A percentile compares a stretch with the other conserved stretches of the same genome.
Evolutionary conservation across 2,888 invertebrate genomes (phyloP).

Genomic region (Nycteola revayana): DNA sequence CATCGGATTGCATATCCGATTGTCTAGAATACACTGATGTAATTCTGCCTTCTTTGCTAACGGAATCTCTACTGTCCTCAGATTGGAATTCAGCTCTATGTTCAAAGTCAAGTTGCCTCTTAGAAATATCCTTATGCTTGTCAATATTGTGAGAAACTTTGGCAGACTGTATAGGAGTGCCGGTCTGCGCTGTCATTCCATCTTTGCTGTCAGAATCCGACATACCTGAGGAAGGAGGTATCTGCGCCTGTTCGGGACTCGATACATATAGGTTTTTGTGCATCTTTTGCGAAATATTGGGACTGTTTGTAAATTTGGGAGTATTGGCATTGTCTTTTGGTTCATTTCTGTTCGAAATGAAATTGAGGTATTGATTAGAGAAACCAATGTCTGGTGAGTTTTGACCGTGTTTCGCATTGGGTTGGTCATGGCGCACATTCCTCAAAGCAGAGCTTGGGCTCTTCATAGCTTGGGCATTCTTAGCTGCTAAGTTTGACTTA

Average conservation of each 20-base stretch:
- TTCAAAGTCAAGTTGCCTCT: conserved; percentile 75
- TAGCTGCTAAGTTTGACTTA: conserved; percentile 43
- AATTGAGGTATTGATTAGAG: conserved; percentile 75
- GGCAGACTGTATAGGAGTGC: conserved; percentile 70
- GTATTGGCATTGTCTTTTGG: conserved; percentile 80
- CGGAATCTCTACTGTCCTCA: conserved; percentile 76
- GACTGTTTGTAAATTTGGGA: conserved; percentile 77
- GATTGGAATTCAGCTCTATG: conserved; percentile 70
- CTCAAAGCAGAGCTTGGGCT: conserved; percentile 67
- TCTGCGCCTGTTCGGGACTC: conserved; percentile 77
- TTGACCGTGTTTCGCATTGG: conserved; percentile 61
- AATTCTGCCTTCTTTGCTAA: conserved; percentile 73
- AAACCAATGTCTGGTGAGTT: conserved; percentile 73
- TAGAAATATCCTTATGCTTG: conserved; percentile 73
- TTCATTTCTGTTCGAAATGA: conserved; percentile 75
- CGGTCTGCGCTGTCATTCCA: conserved; percentile 69
- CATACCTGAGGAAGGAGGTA: conserved; percentile 75
- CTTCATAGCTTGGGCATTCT: conserved; percentile 52
- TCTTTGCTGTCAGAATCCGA: conserved; percentile 77
- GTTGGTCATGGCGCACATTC: conserved; percentile 72
- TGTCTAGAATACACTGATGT: conserved; percentile 70
- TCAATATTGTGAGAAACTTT: conserved; percentile 62
- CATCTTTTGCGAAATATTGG: conserved; percentile 77
- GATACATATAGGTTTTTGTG: conserved; percentile 78
- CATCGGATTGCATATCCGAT: conserved; percentile 72